Conservation (phyloP, 2,888 invertebrate species). For the Coenonympha arcania region DNA sequence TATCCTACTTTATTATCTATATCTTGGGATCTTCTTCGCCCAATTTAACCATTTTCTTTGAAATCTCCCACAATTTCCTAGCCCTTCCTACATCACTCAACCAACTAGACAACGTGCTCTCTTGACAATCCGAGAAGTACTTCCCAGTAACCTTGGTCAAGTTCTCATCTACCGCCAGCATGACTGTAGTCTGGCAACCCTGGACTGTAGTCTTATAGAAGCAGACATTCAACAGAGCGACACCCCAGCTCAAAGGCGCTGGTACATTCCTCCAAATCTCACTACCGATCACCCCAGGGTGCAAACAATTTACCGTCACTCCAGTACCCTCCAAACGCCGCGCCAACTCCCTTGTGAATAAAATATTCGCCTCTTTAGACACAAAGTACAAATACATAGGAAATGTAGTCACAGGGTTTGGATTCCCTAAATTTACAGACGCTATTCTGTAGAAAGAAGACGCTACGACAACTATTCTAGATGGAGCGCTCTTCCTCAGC, state of each 20-base stretch:
- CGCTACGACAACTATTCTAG: constrained; percentile 86
- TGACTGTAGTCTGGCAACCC: constrained; percentile 86
- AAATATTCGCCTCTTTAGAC: constrained; percentile 89
- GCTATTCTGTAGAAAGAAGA: constrained; percentile 85
- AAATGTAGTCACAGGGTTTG: constrained; percentile 81
- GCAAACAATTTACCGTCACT: constrained; percentile 88
- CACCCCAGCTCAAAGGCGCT: constrained; percentile 80
- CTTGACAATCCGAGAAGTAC: constrained; percentile 86
- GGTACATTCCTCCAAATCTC: constrained; percentile 89
- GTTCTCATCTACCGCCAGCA: constrained; percentile 83
- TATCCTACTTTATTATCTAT: constrained; percentile 52
- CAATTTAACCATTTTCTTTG: constrained; percentile 82
- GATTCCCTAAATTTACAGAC: constrained; percentile 81
- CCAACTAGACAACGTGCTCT: constrained; percentile 74
- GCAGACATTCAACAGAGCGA: constrained; percentile 77
- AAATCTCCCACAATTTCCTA: constrained; percentile 88
- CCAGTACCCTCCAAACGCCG: constrained; percentile 82
- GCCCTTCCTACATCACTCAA: constrained; percentile 81
- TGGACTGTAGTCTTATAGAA: constrained; percentile 84
- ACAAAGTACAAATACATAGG: constrained; percentile 84
- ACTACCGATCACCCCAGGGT: constrained; percentile 88
- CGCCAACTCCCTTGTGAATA: constrained; percentile 85
- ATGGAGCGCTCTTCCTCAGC: constrained; percentile 81
- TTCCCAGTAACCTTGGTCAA: constrained; percentile 81
- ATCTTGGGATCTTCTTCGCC: constrained; percentile 81